A percentile compares a stretch with the other conserved stretches of the same genome.
phyloP scores from a whole-genome alignment of 2,888 invertebrate genomes.

The Adineta ricciae region DNA sequence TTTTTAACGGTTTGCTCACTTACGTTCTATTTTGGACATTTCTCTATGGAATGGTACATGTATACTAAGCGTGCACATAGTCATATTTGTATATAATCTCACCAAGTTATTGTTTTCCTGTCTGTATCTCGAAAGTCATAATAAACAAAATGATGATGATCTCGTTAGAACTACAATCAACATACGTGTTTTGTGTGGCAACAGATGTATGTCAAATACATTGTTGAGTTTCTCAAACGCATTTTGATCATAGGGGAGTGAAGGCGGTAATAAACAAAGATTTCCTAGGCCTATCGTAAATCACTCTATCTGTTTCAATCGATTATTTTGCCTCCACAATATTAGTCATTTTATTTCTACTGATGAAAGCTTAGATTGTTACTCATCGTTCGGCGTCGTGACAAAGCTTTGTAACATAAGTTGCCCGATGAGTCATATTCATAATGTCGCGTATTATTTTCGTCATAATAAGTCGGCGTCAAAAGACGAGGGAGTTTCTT shows the following conservation, averaged over 20 bases:
- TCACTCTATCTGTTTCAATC: no score
- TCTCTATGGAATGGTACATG: constrained; percentile 63
- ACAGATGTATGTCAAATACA: no score
- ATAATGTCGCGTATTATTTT: not conserved
- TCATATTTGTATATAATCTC: not conserved
- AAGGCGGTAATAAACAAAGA: no score
- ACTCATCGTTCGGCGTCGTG: not conserved
- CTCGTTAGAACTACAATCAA: no score
- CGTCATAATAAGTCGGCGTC: not conserved
- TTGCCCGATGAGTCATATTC: not conserved
- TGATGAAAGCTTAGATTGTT: no score
- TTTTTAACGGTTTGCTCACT: constrained; percentile 35
- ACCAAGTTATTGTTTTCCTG: not conserved
- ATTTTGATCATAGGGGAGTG: no score
- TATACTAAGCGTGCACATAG: constrained; percentile 52
- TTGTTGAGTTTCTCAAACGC: no score
- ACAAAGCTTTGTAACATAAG: not conserved
- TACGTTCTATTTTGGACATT: constrained; percentile 46
- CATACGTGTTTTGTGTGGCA: no score
- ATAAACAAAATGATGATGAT: not conserved
- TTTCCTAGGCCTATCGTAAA: no score
- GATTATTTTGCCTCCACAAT: no score
- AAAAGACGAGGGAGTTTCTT: not conserved
- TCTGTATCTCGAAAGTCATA: not conserved
- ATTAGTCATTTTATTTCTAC: no score